Evolutionary conservation across 2,113 vertebrate genomes (phyloP).

Genomic region (Cephalopterus ornatus): DNA sequence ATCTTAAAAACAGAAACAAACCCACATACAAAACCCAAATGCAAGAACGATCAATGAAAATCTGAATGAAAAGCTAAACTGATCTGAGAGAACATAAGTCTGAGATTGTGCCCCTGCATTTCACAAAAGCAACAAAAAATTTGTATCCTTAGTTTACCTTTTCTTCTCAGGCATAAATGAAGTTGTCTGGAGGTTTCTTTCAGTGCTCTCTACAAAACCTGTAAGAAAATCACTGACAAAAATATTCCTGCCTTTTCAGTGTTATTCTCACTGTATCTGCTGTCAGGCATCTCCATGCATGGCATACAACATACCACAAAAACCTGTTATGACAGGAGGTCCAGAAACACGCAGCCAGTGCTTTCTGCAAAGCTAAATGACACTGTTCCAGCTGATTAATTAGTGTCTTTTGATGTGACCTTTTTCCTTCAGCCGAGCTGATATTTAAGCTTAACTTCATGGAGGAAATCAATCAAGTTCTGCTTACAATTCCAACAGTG

Average conservation of each 20-base stretch:
- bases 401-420: neutral
- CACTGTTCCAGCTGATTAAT: neutral
- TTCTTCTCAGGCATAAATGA: neutral
- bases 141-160: neutral
- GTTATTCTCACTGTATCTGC: neutral
- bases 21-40: neutral
- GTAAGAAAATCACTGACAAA: neutral
- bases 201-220: neutral
- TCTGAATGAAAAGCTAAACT: neutral
- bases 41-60: neutral
- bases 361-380: neutral
- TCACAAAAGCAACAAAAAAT: neutral
- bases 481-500: neutral
- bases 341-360: neutral
- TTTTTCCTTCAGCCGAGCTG: neutral
- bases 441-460: neutral
- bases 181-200: neutral
- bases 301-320: neutral
- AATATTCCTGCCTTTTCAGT: neutral
- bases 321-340: neutral
- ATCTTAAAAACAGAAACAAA: neutral
- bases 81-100: fast-evolving
- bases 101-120: neutral
- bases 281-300: neutral
- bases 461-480: neutral